Percentiles rank a stretch among this genome's conserved stretches.
These are phyloP conservation scores for Vicugna pacos DNA, from an alignment of 2,113 vertebrate species.

Conservation along the genomic window DNA sequence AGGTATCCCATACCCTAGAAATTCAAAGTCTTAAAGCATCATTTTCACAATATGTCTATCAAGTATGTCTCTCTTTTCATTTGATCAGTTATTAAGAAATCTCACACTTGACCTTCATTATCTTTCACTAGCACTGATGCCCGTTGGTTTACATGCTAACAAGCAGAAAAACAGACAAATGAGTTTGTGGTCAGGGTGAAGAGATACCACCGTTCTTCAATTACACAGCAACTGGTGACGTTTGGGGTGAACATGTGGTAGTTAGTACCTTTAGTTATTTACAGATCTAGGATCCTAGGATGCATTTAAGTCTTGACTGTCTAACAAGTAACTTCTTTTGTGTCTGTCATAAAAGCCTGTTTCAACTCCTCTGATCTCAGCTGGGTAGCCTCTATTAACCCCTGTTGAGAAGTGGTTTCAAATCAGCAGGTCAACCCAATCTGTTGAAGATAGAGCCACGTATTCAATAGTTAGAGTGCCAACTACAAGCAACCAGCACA, in stretches of 20 bases:
- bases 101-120: not conserved
- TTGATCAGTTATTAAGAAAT: constrained; percentile 1
- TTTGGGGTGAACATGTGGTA: not conserved
- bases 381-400: constrained; percentile 69
- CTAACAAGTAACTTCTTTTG: constrained; percentile 12
- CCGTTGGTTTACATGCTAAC: not conserved
- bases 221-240: not conserved
- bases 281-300: not conserved
- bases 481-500: constrained; percentile 75
- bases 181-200: not conserved
- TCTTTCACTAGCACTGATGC: not conserved
- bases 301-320: constrained; percentile 30
- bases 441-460: constrained; percentile 81
- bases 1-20: not conserved
- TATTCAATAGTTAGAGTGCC: constrained; percentile 76
- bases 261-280: not conserved
- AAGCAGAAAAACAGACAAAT: not conserved
- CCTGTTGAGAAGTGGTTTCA: constrained; percentile 75
- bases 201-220: not conserved
- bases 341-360: constrained; percentile 60
- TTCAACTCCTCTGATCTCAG: constrained; percentile 72
- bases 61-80: not conserved
- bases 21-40: not conserved
- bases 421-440: constrained; percentile 75
- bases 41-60: not conserved